Evolutionary conservation across 2,888 invertebrate genomes (phyloP), one percentile per base, ranked within the genome.

Genomic region (Pheosia gnoma): DNA sequence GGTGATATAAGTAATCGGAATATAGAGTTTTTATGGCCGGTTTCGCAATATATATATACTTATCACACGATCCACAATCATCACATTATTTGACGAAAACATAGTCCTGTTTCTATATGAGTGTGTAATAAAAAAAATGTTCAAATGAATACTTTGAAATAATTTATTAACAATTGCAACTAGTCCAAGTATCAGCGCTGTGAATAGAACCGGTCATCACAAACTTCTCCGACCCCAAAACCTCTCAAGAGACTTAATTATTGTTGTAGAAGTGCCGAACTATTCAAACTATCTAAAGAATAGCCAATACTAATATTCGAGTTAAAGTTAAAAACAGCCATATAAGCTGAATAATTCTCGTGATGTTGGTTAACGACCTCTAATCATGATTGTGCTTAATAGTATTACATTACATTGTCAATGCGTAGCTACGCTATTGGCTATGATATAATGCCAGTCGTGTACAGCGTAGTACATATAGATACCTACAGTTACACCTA

Each of bases 351-450:
- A 51, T 57, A 43, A 36, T 58, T 60, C 51, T 37, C 57, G 38
- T 58, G 51, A 60, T 51, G 60, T 65, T 68, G 68, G 65, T 62
- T 73, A 70, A 65, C 60, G 59, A 70, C 59, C 60, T 66, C 59
- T 68, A 60, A 62, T 61, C 69, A 58, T 63, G 25, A 25, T 25
- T 25, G 25, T 25, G 25, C 25, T 25, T 25, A 25, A 25, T 25
- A 25, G 25, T 63, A 63, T 67, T 70, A 64, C 60, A 65, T 67
- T 75, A 76, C 62, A 38, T 54, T 66, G 72, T 74, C 65, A 57
- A 41, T 57, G 49, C 41, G 25, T 60, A 52, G 57, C 58, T 59
- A 45, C 61, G 47, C 38, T 25, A 25, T 58, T 37, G 13, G n/a
- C 38, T 8, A 37, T 73, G 70, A 74, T 59, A 53, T 62, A 71